phyloP scores from a whole-genome alignment of 2,888 invertebrate genomes.

The Eledone cirrhosa region DNA sequence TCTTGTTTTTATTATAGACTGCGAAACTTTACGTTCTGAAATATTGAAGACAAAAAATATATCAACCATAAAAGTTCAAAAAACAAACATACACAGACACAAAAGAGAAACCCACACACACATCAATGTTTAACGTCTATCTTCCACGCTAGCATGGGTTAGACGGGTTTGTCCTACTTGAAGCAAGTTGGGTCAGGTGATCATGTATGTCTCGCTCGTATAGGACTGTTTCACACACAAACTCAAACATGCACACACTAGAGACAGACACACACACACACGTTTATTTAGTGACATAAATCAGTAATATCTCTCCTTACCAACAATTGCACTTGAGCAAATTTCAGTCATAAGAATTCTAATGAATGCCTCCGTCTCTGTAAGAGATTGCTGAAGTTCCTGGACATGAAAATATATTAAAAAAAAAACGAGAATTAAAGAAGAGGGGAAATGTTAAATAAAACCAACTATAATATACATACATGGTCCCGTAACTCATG shows the following conservation, averaged over 20 bases:
- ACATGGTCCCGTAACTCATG: no score
- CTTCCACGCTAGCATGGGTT: background rate
- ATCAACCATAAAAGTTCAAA: no score
- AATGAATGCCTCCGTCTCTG: constrained; percentile 1
- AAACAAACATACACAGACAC: background rate
- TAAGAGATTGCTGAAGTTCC: background rate
- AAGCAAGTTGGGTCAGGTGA: no score
- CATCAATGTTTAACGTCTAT: background rate
- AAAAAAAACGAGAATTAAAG: background rate
- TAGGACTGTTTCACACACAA: no score
- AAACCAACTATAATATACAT: no score
- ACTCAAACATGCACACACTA: no score
- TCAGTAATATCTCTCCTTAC: background rate
- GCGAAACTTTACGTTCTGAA: background rate
- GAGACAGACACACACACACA: no score
- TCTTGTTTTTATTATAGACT: background rate
- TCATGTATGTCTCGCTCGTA: no score
- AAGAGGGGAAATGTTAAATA: background rate
- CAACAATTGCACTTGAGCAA: constrained; percentile 17
- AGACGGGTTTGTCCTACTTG: no score
- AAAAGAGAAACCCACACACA: background rate
- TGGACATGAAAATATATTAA: background rate
- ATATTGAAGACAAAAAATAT: no score
- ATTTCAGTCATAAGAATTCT: constrained; percentile 14
- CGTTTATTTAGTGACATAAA: no score